These are phyloP conservation scores for Tylochromis polylepis DNA, from an alignment of 2,113 vertebrate species.

Conservation along the genomic window DNA sequence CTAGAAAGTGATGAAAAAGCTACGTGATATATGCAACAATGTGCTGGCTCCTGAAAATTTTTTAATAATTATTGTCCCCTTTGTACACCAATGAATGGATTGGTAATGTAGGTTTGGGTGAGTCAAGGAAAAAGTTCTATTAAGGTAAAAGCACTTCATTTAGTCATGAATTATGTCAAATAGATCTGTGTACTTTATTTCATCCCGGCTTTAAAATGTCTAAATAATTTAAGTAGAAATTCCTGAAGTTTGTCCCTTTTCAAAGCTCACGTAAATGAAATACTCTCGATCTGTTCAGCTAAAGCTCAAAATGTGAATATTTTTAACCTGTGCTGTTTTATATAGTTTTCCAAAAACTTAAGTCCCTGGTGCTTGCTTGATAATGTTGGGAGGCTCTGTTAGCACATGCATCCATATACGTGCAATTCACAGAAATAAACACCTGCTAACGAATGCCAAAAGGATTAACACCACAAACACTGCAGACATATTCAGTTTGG, in stretches of 20 bases:
- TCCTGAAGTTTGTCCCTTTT: neutral
- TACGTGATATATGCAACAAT: neutral
- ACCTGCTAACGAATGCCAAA: neutral
- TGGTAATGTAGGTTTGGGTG: neutral
- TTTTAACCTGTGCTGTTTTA: neutral
- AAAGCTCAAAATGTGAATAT: neutral
- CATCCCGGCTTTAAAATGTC: neutral
- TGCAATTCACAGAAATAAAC: neutral
- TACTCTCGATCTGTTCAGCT: neutral
- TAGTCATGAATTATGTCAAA: neutral
- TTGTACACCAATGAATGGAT: neutral
- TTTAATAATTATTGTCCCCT: neutral
- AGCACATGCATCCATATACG: neutral
- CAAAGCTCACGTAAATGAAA: neutral
- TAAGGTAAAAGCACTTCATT: neutral
- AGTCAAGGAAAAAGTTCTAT: neutral
- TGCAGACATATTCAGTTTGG: too few species aligned
- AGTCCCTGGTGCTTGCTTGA: neutral
- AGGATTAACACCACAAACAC: neutral
- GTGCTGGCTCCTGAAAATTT: neutral
- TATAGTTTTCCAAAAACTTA: neutral
- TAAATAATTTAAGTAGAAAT: neutral
- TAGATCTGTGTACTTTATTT: neutral
- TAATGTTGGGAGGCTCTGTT: neutral
- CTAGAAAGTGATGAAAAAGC: neutral